Evolutionary conservation across 2,113 vertebrate genomes (phyloP), one percentile per base, ranked within the genome.

Genomic region (Machaerirhynchus nigripectus): DNA sequence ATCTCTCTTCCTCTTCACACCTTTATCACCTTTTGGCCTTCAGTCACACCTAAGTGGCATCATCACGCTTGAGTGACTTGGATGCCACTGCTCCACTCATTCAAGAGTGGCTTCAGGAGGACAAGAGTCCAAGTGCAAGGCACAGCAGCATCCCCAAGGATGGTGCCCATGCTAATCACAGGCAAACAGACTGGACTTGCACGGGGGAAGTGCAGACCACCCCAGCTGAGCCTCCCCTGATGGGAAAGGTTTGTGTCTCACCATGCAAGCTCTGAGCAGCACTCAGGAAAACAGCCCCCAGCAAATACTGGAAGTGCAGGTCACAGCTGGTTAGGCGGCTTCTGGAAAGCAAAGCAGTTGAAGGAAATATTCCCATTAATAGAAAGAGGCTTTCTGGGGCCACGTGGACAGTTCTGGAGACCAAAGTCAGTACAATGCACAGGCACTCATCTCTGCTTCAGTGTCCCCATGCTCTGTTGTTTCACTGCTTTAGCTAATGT

Each of bases 271-370:
- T 81, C 64, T 28, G 60, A 90, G 75, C 42, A 64, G 93, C 28
- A 17, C 24, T 39, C 2, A 5, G 17, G 75, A 80, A 88, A 80
- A 16, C n/a, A 87, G 73, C 20, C 44, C n/a, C n/a, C 49, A 82
- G 90, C 28, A 78, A 91, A 81, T 26, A 81, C 60, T 68, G 52
- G 35, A 81, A 95, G 64, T 10, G 2, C 0, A 0, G 88, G 57
- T 89, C 2, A 0, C 64, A 87, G 88, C 65, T 94, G 64, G 19
- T 63, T 56, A 40, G 22, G 61, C 47, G 57, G 53, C 93, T 84
- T 89, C 94, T 96, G 81, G 69, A 96, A 93, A 94, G 91, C 64
- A 75, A 77, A 87, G 73, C 39, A 68, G 60, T 30, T 70, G 79
- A 92, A 81, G 60, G 57, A 92, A 90, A 74, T 18, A 75, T 57